Evolutionary conservation across 2,888 invertebrate genomes (phyloP), one percentile per base, ranked within the genome.

Genomic region (Tuberolachnus salignus): DNA sequence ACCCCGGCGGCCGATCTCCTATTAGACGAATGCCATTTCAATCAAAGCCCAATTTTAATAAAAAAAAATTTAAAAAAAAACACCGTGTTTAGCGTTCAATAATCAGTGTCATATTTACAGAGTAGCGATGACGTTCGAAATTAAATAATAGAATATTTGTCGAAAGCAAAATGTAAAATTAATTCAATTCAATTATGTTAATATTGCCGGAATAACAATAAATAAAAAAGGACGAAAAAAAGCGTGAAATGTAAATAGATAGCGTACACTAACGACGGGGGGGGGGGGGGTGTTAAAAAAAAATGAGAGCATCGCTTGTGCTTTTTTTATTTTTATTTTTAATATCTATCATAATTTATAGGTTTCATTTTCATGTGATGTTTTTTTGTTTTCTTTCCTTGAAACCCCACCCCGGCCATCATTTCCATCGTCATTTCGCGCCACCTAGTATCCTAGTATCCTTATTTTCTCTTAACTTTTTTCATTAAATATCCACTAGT

Each of bases 381-480:
- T 63, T 73, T 42, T 51, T 14, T 42, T 69, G 6, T 8, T 26
- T 1, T 49, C 26, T 10, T 51, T 13, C 26, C 49, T n/a, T n/a
- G n/a, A n/a, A n/a, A n/a, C n/a, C n/a, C n/a, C n/a, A n/a, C n/a
- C n/a, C n/a, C n/a, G n/a, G n/a, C n/a, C n/a, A n/a, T 16, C 16
- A 53, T 63, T 63, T 72, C 59, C 49, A 26, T 34, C 63, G 42
- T 61, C 49, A 73, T 73, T 63, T 34, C 59, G 34, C 49, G 19
- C 49, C 46, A 46, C n/a, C 42, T 64, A 42, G 4, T 42, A 3
- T 4, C n/a, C 42, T 64, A 42, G 4, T 42, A 3, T 4, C 8
- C 26, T 59, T 19, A 16, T 34, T 78, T 51, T 59, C 57, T 59
- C 46, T 78, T 49, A 78, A 78, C 75, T 78, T 78, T 78, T 78